These are phyloP conservation scores for Habropoda laboriosa DNA, from an alignment of 1,140 invertebrate species.

Conservation along the genomic window DNA sequence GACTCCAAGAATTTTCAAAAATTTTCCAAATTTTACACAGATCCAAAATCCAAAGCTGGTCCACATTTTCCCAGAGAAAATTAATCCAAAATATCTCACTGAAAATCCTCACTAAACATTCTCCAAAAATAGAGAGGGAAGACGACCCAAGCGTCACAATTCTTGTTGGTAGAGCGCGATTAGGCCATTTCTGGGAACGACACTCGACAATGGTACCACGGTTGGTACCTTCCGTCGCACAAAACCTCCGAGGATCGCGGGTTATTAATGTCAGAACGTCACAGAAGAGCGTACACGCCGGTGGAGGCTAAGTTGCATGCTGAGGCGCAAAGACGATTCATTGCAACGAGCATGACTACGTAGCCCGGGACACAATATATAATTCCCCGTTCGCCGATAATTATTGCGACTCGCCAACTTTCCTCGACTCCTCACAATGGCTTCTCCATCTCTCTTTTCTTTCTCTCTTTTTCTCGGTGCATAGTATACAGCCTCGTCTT, in stretches of 20 bases:
- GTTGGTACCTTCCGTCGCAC: slow-evolving; percentile 53
- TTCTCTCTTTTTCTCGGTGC: no score
- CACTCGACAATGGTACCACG: slow-evolving; percentile 58
- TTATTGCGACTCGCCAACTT: slow-evolving; percentile 79
- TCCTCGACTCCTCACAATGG: slow-evolving; percentile 69
- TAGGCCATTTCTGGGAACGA: slow-evolving; percentile 61
- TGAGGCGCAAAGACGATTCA: slow-evolving; percentile 67
- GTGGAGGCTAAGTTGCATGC: slow-evolving; percentile 72
- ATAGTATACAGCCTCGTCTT: no score
- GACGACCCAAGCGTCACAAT: no score
- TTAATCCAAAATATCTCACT: no score
- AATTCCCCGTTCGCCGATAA: slow-evolving; percentile 80
- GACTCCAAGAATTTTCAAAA: no score
- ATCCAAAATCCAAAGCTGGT: no score
- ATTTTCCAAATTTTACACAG: no score
- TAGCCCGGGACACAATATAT: slow-evolving; percentile 74
- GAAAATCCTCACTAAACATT: no score
- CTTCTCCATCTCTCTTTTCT: no score
- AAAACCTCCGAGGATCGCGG: slow-evolving; percentile 52
- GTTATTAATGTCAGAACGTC: slow-evolving; percentile 77
- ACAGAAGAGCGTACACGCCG: slow-evolving; percentile 66
- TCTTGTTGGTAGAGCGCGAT: no score
- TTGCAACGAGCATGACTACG: slow-evolving; percentile 37
- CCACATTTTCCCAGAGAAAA: no score
- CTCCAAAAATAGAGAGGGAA: no score